A percentile compares a stretch with the other conserved stretches of the same genome.
Evolutionary conservation across 2,888 invertebrate species (phyloP).

Genomic region (Andrena camellia): DNA sequence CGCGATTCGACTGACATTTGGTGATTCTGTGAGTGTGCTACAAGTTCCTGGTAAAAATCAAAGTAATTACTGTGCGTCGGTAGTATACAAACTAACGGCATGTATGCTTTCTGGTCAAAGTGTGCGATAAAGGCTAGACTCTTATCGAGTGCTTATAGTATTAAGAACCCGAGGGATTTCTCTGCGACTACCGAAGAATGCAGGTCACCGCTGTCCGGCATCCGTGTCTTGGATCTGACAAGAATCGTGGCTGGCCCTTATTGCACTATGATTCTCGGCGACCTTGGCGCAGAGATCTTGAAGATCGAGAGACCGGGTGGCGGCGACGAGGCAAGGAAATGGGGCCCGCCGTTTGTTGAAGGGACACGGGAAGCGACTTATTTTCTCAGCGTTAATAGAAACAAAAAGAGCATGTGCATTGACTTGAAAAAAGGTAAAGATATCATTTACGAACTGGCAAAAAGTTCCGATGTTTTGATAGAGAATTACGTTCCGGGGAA

Average conservation of each 20-base stretch:
- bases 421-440: constrained; percentile 91
- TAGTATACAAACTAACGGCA: neutral
- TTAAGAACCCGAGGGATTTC: constrained; percentile 26
- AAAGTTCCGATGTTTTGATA: constrained; percentile 93
- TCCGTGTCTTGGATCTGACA: constrained; percentile 92
- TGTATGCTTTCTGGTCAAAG: constrained; percentile 14
- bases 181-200: constrained; percentile 51
- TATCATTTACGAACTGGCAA: constrained; percentile 90
- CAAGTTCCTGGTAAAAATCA: neutral
- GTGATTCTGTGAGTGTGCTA: neutral
- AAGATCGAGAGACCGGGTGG: constrained; percentile 94
- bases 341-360: constrained; percentile 96
- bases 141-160: neutral
- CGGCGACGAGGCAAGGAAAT: constrained; percentile 95
- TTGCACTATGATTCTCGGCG: constrained; percentile 97
- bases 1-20: neutral
- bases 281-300: constrained; percentile 96
- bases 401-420: constrained; percentile 96
- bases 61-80: neutral
- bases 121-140: neutral
- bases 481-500: constrained; percentile 98
- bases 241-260: constrained; percentile 97
- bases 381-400: constrained; percentile 95
- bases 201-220: constrained; percentile 88
- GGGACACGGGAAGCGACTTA: constrained; percentile 90